Base-by-base conservation (phyloP, 2,888 invertebrate species). In the Anagyrus pseudococci region DNA sequence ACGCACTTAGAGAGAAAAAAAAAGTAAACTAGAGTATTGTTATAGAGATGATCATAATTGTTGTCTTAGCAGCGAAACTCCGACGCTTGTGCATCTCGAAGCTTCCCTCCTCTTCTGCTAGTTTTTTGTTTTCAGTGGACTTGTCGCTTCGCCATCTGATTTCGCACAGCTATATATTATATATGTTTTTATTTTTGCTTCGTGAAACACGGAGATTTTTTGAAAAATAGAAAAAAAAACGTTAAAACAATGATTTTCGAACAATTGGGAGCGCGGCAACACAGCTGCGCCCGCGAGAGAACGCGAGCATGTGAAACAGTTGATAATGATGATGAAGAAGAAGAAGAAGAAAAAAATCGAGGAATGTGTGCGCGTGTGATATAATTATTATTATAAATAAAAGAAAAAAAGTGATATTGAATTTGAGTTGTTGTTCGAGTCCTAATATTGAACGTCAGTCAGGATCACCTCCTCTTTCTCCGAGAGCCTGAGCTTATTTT, bases 401-500 rank as follows among this genome's bases (percentile, higher is more conserved):
- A 69, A 58, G 37, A 37, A 29, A 50, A 54, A 54, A 68, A 62
- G 57, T 62, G 54, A 61, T 66, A 66, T 62, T 58, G 46, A 56
- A 37, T 37, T 56, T 46, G 49, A 58, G 33, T 64, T 58, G 44
- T 54, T 65, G 55, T 63, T 63, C 49, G 48, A 61, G 48, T 64
- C n/a, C n/a, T n/a, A n/a, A n/a, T 53, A 13, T 40, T 4, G 50
- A 50, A 61, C 65, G 62, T 62, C 62, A 65, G 50, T 65, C 62
- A 65, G 65, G 62, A 65, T 65, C 49, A 58, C 62, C 58, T 53
- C 59, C 26, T 13, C 10, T 37, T 37, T 47, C 46, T 60, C 49
- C 59, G 52, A n/a, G n/a, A 64, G 43, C 64, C 61, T 65, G 53
- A 58, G 58, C 55, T 58, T 66, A 60, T 46, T 23, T 63, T 37